Percentiles rank a stretch among this genome's conserved stretches.
phyloP scores from a whole-genome alignment of 2,888 invertebrate species.

The Lithophane leautieri region DNA sequence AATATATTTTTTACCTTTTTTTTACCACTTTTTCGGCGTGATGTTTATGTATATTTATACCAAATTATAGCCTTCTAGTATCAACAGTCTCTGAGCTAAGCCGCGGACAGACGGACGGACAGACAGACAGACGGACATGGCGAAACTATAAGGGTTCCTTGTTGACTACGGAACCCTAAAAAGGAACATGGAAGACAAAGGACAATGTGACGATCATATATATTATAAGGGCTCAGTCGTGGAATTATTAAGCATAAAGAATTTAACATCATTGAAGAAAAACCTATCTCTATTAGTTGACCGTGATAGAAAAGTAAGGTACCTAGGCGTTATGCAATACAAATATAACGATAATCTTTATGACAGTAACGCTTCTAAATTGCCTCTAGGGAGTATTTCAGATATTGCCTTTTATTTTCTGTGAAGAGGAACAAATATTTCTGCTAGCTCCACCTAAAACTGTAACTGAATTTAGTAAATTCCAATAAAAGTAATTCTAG shows the following conservation, averaged over 20 bases:
- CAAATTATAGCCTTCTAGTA: no score
- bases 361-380: neutral
- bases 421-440: constrained; percentile 13
- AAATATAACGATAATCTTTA: neutral
- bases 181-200: neutral
- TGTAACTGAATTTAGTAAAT: constrained; percentile 25
- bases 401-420: neutral
- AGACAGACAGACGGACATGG: no score
- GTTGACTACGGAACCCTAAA: no score
- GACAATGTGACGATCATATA: neutral
- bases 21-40: no score
- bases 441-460: neutral
- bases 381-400: neutral
- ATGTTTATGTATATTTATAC: no score
- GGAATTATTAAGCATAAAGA: neutral
- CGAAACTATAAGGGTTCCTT: no score
- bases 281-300: neutral
- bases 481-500: neutral
- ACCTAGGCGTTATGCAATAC: neutral
- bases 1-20: no score
- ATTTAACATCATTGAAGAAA: neutral
- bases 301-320: no score
- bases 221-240: neutral
- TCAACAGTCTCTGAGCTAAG: no score
- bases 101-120: no score